Evolutionary conservation across 2,113 vertebrate genomes (phyloP).

Genomic region (Microtus oregoni): DNA sequence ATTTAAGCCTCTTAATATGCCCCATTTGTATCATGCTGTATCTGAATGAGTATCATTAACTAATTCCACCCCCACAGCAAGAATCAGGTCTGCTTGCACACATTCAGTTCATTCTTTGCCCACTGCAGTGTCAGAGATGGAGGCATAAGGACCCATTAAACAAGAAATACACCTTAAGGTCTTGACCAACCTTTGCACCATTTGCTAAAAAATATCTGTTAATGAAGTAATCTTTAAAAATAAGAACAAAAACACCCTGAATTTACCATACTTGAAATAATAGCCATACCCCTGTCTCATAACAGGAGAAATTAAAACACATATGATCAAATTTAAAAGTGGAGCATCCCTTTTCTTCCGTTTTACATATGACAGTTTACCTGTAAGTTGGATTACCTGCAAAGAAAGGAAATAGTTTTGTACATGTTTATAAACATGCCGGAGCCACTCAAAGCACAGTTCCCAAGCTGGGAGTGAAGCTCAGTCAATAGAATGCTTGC

Average conservation of each 20-base stretch:
- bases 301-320: slow-evolving; percentile 1
- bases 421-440: slow-evolving; percentile 39
- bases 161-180: slow-evolving; percentile 68
- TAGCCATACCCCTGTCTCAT: background rate
- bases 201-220: slow-evolving; percentile 40
- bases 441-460: background rate
- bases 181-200: slow-evolving; percentile 36
- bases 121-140: slow-evolving; percentile 46
- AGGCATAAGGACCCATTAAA: slow-evolving; percentile 59
- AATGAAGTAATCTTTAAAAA: slow-evolving; percentile 53
- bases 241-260: background rate
- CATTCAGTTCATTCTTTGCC: slow-evolving; percentile 71
- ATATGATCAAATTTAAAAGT: background rate
- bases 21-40: slow-evolving; percentile 83
- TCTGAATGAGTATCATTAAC: slow-evolving; percentile 86
- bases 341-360: background rate
- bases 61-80: slow-evolving; percentile 83
- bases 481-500: background rate
- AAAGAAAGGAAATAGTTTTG: slow-evolving; percentile 26
- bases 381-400: background rate
- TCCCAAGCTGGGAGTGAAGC: background rate
- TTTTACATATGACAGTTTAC: background rate
- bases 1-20: slow-evolving; percentile 86
- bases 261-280: slow-evolving; percentile 15
- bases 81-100: slow-evolving; percentile 77